Evolutionary conservation across 1,140 invertebrate species (phyloP), one percentile per base, ranked within the genome.

Genomic region (Drosophila tropicalis): DNA sequence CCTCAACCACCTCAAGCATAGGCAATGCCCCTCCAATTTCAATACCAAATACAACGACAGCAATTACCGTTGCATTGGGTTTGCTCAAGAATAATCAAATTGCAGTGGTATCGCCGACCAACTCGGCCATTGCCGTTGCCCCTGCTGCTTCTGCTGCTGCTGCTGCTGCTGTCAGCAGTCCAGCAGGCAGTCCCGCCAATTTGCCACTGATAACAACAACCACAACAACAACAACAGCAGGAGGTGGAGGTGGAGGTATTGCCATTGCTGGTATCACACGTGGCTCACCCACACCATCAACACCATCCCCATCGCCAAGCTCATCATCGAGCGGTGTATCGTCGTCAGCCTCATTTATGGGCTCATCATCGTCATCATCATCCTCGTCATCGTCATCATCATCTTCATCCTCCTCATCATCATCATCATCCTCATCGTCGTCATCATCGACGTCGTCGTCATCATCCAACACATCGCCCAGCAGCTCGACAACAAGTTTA

Each of bases 231-330:
- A 12, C 56, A 7, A 36, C 40, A 57, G 44, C 64, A 22, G 67
- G 60, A 19, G 55, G 41, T 13, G 36, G 36, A 13, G 36, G 36
- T 25, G n/a, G 29, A n/a, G 40, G n/a, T 34, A n/a, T 40, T 3
- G 22, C 60, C 12, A 44, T 60, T 32, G 29, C 64, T 57, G 64
- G 65, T 60, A 39, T 32, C 12, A 91, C 72, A 51, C 84, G 90
- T 56, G 90, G 82, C 22, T 91, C 90, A 15, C 90, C 90, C n/a
- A 91, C 90, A 56, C 90, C 90, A 60, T 91, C 90, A 56, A 91
- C 90, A 5, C 90, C 90, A 29, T 91, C 90, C 36, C 90, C 90
- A 19, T 91, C 90, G 60, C 90, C 90, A 13, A 89, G 83, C 75
- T 90, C 87, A 29, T 86, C 90, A 39, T 90, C 87, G 65, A 85